Evolutionary conservation across 2,888 invertebrate species (phyloP).

Genomic region (Sinelater perroti): DNA sequence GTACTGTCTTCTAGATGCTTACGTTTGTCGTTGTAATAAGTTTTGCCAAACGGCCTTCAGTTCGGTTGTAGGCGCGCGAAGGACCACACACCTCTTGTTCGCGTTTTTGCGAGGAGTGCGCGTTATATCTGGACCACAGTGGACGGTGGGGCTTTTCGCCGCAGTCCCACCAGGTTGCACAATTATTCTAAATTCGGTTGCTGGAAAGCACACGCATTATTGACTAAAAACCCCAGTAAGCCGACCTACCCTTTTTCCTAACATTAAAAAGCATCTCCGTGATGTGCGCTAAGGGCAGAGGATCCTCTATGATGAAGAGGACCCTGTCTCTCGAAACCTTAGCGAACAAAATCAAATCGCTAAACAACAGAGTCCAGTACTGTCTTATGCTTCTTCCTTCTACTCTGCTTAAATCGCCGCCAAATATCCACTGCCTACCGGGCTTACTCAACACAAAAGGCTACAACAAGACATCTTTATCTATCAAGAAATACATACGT

Average conservation of each 20-base stretch:
- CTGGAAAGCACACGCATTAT: slow-evolving; percentile 58
- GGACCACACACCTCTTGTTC: slow-evolving; percentile 73
- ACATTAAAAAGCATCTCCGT: slow-evolving; percentile 87
- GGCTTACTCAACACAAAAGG: slow-evolving; percentile 85
- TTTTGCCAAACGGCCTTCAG: slow-evolving; percentile 92
- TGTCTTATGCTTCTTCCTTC: slow-evolving; percentile 84
- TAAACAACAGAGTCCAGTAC: slow-evolving; percentile 86
- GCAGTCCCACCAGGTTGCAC: slow-evolving; percentile 70
- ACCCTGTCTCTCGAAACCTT: slow-evolving; percentile 88
- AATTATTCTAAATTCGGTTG: slow-evolving; percentile 85
- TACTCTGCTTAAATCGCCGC: slow-evolving; percentile 83
- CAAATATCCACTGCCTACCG: slow-evolving; percentile 90
- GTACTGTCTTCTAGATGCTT: slow-evolving; percentile 58
- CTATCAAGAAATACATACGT: too few species aligned
- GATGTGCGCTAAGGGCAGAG: slow-evolving; percentile 78
- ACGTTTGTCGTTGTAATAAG: slow-evolving; percentile 87
- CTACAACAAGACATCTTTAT: slow-evolving; percentile 53
- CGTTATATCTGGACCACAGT: slow-evolving; percentile 73
- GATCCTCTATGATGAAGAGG: slow-evolving; percentile 87
- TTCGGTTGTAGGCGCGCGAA: slow-evolving; percentile 84
- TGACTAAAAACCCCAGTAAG: neutral
- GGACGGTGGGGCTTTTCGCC: slow-evolving; percentile 78
- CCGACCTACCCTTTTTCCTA: slow-evolving; percentile 76
- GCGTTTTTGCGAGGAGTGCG: slow-evolving; percentile 71
- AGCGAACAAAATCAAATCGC: slow-evolving; percentile 84